Percentiles rank a stretch among this genome's conserved stretches.
Evolutionary conservation across 2,113 vertebrate genomes (phyloP).

Genomic region (human): DNA sequence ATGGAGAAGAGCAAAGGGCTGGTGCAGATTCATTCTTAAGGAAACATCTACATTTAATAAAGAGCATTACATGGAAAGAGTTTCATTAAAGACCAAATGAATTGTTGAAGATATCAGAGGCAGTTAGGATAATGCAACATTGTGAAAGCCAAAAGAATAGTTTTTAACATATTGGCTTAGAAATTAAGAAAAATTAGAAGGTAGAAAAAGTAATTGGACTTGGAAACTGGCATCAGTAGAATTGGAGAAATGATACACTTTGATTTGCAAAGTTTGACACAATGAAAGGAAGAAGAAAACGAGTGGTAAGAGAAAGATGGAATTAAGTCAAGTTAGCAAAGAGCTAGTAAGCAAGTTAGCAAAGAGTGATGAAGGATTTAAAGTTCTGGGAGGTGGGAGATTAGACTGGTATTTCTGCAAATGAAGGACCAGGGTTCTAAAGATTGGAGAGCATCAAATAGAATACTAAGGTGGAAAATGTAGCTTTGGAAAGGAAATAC

Average conservation of each 20-base stretch:
- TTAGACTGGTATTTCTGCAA: background rate
- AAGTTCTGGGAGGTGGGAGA: background rate
- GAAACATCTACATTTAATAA: background rate
- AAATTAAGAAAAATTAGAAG: constrained; percentile 7
- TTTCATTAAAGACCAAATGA: background rate
- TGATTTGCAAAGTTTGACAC: constrained; percentile 26
- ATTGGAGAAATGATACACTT: background rate
- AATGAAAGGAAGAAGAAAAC: constrained; percentile 27
- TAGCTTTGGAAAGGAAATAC: background rate
- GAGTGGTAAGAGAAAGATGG: background rate
- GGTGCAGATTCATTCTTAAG: background rate
- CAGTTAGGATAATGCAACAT: background rate
- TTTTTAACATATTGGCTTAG: background rate
- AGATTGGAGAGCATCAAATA: background rate
- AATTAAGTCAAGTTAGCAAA: background rate
- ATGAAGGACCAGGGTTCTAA: background rate
- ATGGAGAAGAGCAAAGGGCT: background rate
- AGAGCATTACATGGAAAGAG: background rate
- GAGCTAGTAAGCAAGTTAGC: background rate
- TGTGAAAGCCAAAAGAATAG: background rate
- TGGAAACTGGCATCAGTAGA: constrained; percentile 5
- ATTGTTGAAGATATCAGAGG: background rate
- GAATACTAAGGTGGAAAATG: background rate
- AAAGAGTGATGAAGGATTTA: constrained; percentile 28
- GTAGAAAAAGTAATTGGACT: background rate